Evolutionary conservation across 2,888 invertebrate species (phyloP).

Genomic region (Mythimna pallens): DNA sequence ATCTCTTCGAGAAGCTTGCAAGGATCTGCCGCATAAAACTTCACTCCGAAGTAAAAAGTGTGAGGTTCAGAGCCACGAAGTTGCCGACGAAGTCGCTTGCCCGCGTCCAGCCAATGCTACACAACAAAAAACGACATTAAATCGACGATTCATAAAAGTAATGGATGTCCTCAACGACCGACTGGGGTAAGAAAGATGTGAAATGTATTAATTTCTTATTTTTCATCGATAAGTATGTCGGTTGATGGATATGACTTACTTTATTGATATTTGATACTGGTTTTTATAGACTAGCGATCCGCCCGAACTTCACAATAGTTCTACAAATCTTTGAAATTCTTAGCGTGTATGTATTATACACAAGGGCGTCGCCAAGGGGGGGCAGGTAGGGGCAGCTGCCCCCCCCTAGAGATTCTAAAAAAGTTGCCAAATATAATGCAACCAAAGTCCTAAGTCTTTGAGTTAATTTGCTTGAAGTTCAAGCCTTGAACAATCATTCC

Average conservation of each 20-base stretch:
- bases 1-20: conserved; percentile 99
- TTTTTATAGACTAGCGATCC: neutral
- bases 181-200: conserved; percentile 20
- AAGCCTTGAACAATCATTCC: no score
- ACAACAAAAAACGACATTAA: conserved; percentile 15
- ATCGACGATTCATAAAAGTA: conserved; percentile 32
- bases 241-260: conserved; percentile 35
- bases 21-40: conserved; percentile 99
- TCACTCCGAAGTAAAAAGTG: conserved; percentile 98
- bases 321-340: no score
- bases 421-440: no score
- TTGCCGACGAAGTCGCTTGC: conserved; percentile 96
- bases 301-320: no score
- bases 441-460: no score
- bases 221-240: conserved; percentile 10
- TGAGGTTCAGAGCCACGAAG: conserved; percentile 94
- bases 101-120: conserved; percentile 98
- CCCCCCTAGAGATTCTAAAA: no score
- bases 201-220: conserved; percentile 38
- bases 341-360: no score
- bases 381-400: no score
- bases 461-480: no score
- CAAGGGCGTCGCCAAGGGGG: no score
- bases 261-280: conserved; percentile 22
- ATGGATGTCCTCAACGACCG: conserved; percentile 40